phyloP scores from a whole-genome alignment of 2,888 invertebrate species.

The Fragum sueziense region DNA sequence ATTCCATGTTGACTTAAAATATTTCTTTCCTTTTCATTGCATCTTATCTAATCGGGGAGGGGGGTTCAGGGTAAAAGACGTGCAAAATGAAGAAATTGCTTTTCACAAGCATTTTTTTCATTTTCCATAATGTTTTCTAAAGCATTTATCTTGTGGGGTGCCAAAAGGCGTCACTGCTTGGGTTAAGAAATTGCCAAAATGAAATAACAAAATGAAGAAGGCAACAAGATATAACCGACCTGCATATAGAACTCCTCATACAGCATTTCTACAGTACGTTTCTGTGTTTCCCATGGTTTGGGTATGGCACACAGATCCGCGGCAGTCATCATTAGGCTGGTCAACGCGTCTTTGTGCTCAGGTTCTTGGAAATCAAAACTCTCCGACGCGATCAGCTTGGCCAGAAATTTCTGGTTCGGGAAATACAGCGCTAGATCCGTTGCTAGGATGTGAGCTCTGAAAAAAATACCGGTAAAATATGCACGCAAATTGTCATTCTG shows the following conservation, averaged over 20 bases:
- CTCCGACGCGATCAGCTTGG: conserved; percentile 48
- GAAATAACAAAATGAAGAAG: not conserved
- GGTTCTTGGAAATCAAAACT: conserved; percentile 50
- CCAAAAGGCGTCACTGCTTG: no score
- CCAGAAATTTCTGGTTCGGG: conserved; percentile 61
- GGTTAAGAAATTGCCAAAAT: no score
- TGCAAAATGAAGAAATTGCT: no score
- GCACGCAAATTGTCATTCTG: no score
- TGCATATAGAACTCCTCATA: conserved; percentile 76
- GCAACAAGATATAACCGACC: conserved; percentile 30
- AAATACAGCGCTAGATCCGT: conserved; percentile 74
- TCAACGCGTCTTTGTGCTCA: conserved; percentile 44
- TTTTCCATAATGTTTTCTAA: no score
- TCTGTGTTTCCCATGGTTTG: conserved; percentile 71
- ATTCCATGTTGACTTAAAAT: no score
- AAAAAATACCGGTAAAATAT: no score
- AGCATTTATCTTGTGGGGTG: no score
- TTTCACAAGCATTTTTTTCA: no score
- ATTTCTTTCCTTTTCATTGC: no score
- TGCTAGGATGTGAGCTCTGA: conserved; percentile 65
- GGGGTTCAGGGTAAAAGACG: no score
- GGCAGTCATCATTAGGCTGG: conserved; percentile 72
- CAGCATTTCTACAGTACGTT: conserved; percentile 56
- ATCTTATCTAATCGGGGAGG: no score
- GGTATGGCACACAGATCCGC: conserved; percentile 72